Percentiles rank a stretch among this genome's conserved stretches.
phyloP scores from a whole-genome alignment of 2,113 vertebrate species.

The Ptilorrhoa leucosticta region DNA sequence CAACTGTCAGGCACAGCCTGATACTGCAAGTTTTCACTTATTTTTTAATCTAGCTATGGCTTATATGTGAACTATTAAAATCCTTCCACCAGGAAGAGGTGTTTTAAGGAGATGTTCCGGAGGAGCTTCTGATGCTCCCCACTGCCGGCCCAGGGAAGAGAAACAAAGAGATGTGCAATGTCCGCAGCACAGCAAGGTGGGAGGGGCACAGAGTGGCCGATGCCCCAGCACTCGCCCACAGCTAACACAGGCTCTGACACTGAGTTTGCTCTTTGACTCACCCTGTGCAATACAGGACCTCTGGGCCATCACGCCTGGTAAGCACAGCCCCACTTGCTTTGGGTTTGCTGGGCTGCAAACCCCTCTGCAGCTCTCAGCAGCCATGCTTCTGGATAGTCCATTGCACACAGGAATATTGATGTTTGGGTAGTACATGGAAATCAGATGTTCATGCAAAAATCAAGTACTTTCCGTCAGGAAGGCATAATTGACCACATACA shows the following conservation, averaged over 20 bases:
- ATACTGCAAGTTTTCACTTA: background rate
- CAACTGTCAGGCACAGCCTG: background rate
- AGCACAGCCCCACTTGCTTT: background rate
- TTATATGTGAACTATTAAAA: background rate
- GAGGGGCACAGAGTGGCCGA: fast-evolving
- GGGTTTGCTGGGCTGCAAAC: background rate
- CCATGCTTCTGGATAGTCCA: background rate
- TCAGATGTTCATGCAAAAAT: background rate
- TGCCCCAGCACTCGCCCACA: background rate
- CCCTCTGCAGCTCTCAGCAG: background rate
- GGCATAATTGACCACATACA: fast-evolving
- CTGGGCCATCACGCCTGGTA: background rate
- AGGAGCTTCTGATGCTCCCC: background rate
- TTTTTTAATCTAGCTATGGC: background rate
- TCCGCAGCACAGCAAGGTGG: background rate
- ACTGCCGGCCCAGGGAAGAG: background rate
- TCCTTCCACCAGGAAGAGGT: background rate
- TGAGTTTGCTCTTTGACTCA: background rate
- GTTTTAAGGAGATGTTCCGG: background rate
- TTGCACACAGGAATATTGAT: background rate
- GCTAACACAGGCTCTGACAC: background rate
- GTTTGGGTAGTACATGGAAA: background rate
- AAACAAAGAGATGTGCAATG: background rate
- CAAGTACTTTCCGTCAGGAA: background rate
- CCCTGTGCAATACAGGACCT: background rate